Evolutionary conservation across 2,888 invertebrate genomes (phyloP).

Genomic region (Limnephilus lunatus): DNA sequence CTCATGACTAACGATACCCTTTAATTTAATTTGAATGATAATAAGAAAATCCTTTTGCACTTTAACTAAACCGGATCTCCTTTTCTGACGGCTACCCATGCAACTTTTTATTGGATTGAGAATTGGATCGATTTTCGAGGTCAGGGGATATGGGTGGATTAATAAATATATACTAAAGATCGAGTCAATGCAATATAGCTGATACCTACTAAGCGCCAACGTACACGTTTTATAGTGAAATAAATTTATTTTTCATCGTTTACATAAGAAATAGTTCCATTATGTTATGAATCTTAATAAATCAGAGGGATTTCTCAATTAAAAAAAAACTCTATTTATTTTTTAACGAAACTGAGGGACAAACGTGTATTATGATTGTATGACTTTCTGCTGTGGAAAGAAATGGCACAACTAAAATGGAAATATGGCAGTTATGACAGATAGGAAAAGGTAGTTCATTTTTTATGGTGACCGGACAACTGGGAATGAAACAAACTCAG

Average conservation of each 20-base stretch:
- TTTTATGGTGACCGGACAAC: too few species aligned
- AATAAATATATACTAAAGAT: neutral
- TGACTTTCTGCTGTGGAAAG: too few species aligned
- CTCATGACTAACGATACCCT: neutral
- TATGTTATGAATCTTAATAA: too few species aligned
- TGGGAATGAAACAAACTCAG: too few species aligned
- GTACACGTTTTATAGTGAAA: neutral
- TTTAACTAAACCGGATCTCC: conserved; percentile 18
- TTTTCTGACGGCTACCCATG: neutral
- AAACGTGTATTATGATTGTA: too few species aligned
- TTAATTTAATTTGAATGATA: neutral
- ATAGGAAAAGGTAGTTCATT: too few species aligned
- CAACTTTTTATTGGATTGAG: conserved; percentile 35
- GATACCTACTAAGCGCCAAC: neutral
- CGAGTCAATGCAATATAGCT: neutral
- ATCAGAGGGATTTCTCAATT: too few species aligned
- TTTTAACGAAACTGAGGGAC: too few species aligned
- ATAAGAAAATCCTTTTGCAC: neutral
- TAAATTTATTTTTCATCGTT: neutral
- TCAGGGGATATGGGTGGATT: conserved; percentile 45
- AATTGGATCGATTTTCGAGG: conserved; percentile 52
- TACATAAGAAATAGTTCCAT: neutral
- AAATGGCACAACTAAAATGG: too few species aligned
- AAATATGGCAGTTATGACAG: too few species aligned
- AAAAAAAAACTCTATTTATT: too few species aligned